Evolutionary conservation across 1,140 invertebrate species (phyloP), one percentile per base, ranked within the genome.

Genomic region (Drosophila quadrilineata): DNA sequence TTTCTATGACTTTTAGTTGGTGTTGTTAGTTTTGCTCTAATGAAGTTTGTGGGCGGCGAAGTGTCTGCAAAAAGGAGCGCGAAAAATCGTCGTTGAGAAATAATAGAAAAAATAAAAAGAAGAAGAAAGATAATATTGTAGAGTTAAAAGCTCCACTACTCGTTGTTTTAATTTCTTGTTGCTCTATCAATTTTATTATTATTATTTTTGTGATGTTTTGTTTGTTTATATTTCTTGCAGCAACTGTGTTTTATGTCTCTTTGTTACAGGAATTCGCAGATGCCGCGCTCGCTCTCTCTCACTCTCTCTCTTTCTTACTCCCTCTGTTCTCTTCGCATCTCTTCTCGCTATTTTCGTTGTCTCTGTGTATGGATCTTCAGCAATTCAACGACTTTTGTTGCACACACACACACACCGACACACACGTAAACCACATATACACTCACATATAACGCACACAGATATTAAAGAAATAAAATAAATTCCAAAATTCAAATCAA

Each of bases 331-430:
- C 36, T 9, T 35, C 52, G n/a, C n/a, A n/a, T 48, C 54, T 49
- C 8, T 17, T 59, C 35, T 24, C 24, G 40, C 50, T 29, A 36
- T 14, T 16, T 26, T 5, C 31, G 31, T 22, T 56, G 24, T 35
- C 21, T 28, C 38, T 10, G 22, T 31, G 53, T 41, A 33, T n/a
- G n/a, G 60, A 64, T 64, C 60, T 64, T 64, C 43, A 57, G 53
- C 29, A 64, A 57, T 28, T 48, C 41, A 64, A 56, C 31, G 60
- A 64, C 53, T 31, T n/a, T 56, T 64, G 52, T 64, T 48, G 36
- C 60, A 64, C 24, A 38, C 8, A 45, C 28, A 35, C 21, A 29
- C 35, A 31, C 10, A 22, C 24, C 28, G 17, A 9, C 33, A 17
- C 16, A 26, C 16, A 36, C 17, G 38, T 6, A 38, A 2, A 48